A percentile compares a stretch with the other conserved stretches of the same genome.
phyloP scores from a whole-genome alignment of 2,797 vertebrate genomes.

The Rhodeus uyekii region DNA sequence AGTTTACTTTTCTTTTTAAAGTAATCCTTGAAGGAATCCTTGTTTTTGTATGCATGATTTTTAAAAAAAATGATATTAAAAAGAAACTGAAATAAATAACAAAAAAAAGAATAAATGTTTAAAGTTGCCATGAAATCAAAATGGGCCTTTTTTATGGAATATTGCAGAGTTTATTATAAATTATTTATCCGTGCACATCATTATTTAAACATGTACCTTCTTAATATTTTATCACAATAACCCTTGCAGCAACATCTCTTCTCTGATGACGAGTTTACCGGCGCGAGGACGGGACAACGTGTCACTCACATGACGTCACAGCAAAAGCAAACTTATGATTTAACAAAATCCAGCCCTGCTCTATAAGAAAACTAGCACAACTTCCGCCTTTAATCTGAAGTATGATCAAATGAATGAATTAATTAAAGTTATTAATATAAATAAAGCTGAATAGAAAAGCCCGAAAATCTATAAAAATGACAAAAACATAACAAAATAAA shows the following conservation, averaged over 20 bases:
- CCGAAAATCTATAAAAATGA: too few relatives aligned
- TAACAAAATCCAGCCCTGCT: background rate
- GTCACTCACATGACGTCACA: background rate
- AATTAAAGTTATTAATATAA: too few relatives aligned
- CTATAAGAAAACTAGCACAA: background rate
- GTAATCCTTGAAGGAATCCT: background rate
- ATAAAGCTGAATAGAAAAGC: too few relatives aligned
- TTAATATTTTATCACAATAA: background rate
- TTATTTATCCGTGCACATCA: background rate
- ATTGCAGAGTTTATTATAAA: background rate
- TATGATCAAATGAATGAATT: too few relatives aligned
- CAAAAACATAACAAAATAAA: too few relatives aligned
- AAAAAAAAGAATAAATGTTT: too few relatives aligned
- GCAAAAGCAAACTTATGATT: background rate
- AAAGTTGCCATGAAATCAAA: background rate
- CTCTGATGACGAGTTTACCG: background rate
- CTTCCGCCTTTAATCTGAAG: too few relatives aligned
- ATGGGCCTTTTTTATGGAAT: background rate
- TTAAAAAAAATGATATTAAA: background rate
- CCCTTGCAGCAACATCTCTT: background rate
- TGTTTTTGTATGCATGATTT: background rate
- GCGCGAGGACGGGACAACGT: background rate
- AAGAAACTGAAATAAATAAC: background rate
- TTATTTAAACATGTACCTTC: background rate
- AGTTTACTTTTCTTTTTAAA: conserved; percentile 5